Evolutionary conservation across 2,797 vertebrate species (phyloP).

Genomic region (Phrynocephalus guinanensis): DNA sequence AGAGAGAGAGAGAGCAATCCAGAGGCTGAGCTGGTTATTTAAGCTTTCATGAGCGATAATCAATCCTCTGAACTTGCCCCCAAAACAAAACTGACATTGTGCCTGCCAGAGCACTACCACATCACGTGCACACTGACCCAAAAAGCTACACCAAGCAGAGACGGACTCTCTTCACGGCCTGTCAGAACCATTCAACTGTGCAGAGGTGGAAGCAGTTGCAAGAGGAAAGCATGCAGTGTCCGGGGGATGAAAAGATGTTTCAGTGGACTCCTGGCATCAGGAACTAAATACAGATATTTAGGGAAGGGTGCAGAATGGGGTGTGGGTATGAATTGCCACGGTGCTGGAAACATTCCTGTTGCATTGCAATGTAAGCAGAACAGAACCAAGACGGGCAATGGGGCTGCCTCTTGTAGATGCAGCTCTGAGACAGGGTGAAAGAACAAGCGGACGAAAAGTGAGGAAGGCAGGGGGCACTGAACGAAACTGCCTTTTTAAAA

Average conservation of each 20-base stretch:
- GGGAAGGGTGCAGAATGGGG: constrained; percentile 4
- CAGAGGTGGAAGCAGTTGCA: neutral
- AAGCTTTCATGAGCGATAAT: neutral
- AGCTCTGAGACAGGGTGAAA: too few species aligned
- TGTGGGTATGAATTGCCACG: too few species aligned
- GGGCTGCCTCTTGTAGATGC: neutral
- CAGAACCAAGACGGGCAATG: neutral
- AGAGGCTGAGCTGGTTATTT: neutral
- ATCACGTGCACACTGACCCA: constrained; percentile 17
- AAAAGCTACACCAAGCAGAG: constrained; percentile 4
- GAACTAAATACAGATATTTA: neutral
- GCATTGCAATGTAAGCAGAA: neutral
- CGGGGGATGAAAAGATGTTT: neutral
- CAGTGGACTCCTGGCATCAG: neutral
- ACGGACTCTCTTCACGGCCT: constrained; percentile 13
- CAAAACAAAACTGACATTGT: constrained; percentile 8
- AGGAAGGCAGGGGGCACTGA: neutral
- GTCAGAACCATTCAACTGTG: constrained; percentile 18
- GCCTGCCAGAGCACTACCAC: neutral
- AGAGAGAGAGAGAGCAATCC: neutral
- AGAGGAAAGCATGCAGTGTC: too few species aligned
- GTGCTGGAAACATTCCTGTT: neutral
- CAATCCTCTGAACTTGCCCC: neutral
- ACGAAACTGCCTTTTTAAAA: neutral
- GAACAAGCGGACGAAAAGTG: neutral